phyloP scores from a whole-genome alignment of 2,113 vertebrate species.

The Fregata magnificens region DNA sequence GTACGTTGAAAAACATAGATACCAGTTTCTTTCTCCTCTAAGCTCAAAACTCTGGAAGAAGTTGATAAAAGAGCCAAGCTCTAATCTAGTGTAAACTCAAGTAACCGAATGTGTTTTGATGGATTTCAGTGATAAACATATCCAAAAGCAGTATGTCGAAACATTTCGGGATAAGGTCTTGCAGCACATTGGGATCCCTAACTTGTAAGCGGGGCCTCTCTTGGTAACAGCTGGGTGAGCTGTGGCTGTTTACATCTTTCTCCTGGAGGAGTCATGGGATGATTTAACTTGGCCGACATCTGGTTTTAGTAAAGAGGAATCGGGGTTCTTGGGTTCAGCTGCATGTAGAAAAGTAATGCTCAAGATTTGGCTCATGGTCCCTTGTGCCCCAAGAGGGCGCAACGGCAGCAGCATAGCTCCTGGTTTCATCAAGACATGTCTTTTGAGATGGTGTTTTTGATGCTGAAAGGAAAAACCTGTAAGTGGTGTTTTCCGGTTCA shows the following conservation, averaged over 20 bases:
- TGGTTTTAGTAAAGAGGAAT: conserved; percentile 12
- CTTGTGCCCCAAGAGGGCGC: neutral
- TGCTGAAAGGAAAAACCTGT: neutral
- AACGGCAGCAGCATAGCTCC: neutral
- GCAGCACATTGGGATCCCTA: neutral
- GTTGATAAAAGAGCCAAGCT: neutral
- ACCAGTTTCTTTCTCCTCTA: neutral
- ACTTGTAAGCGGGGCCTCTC: neutral
- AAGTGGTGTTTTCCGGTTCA: neutral
- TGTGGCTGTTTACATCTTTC: conserved; percentile 28
- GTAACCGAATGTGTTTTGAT: neutral
- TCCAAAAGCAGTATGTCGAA: neutral
- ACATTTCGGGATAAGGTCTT: neutral
- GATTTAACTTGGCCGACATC: neutral
- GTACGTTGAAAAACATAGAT: neutral
- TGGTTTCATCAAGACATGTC: neutral
- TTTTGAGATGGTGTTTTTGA: neutral
- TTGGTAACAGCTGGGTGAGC: neutral
- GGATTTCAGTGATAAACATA: neutral
- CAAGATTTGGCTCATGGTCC: neutral
- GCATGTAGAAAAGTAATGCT: neutral
- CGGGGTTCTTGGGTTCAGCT: neutral
- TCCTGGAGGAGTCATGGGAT: neutral
- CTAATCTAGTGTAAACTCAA: neutral
- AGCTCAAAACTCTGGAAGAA: neutral